These are phyloP conservation scores for Lagria hirta DNA, from an alignment of 2,888 invertebrate genomes.

Conservation along the genomic window DNA sequence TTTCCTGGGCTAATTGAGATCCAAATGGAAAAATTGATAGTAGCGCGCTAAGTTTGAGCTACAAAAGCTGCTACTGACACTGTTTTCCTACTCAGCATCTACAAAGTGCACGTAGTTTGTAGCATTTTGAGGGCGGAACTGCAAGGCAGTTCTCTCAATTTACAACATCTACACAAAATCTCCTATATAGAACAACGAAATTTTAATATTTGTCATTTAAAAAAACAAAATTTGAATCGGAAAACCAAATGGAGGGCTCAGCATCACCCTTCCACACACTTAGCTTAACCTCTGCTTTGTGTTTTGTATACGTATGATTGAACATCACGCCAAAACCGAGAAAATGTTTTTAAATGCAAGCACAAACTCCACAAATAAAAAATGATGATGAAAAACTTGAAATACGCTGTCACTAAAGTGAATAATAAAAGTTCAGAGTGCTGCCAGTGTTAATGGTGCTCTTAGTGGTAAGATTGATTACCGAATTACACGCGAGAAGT, in stretches of 20 bases:
- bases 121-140: no score
- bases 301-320: constrained; percentile 38
- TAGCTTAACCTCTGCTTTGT: constrained; percentile 39
- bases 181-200: no score
- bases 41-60: no score
- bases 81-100: no score
- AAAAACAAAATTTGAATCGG: no score
- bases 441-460: constrained; percentile 46
- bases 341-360: constrained; percentile 8
- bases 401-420: constrained; percentile 40
- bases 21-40: constrained; percentile 18
- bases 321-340: constrained; percentile 12
- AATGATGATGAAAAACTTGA: constrained; percentile 18
- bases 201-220: no score
- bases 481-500: constrained; percentile 45
- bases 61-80: no score
- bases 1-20: constrained; percentile 23
- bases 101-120: no score
- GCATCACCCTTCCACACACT: constrained; percentile 32
- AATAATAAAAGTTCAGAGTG: constrained; percentile 39
- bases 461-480: constrained; percentile 46
- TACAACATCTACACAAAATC: no score
- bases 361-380: constrained; percentile 14
- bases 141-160: no score
- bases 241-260: no score